A percentile compares a stretch with the other conserved stretches of the same genome.
These are phyloP conservation scores for Microctenopoma lineatum DNA, from an alignment of 2,797 vertebrate species.

Conservation along the genomic window DNA sequence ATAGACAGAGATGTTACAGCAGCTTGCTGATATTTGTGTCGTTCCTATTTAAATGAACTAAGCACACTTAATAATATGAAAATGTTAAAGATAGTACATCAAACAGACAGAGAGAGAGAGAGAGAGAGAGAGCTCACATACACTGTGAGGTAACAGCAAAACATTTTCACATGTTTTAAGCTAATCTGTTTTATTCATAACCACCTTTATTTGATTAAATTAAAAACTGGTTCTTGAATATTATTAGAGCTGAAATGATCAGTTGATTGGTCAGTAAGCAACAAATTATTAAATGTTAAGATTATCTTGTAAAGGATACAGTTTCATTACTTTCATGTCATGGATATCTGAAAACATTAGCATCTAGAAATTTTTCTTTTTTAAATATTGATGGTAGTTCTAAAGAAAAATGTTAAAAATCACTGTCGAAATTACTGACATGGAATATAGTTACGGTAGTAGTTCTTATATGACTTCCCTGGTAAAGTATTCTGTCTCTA, in stretches of 20 bases:
- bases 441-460: too few species aligned
- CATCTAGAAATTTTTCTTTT: not conserved
- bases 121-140: not conserved
- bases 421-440: not conserved
- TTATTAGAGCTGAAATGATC: not conserved
- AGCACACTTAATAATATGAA: not conserved
- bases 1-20: slow-evolving; percentile 40
- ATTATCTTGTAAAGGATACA: not conserved
- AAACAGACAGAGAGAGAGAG: not conserved
- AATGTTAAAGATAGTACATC: slow-evolving; percentile 1
- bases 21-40: slow-evolving; percentile 39
- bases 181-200: not conserved
- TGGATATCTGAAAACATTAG: too few species aligned
- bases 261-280: not conserved
- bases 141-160: not conserved
- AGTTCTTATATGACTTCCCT: not conserved
- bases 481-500: not conserved
- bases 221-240: not conserved
- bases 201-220: too few species aligned
- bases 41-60: slow-evolving; percentile 2
- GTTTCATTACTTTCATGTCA: not conserved
- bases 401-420: not conserved
- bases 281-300: too few species aligned
- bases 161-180: not conserved
- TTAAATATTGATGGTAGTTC: too few species aligned